A percentile compares a stretch with the other conserved stretches of the same genome.
These are phyloP conservation scores for Pluvianellus socialis DNA, from an alignment of 2,113 vertebrate species.

Conservation along the genomic window DNA sequence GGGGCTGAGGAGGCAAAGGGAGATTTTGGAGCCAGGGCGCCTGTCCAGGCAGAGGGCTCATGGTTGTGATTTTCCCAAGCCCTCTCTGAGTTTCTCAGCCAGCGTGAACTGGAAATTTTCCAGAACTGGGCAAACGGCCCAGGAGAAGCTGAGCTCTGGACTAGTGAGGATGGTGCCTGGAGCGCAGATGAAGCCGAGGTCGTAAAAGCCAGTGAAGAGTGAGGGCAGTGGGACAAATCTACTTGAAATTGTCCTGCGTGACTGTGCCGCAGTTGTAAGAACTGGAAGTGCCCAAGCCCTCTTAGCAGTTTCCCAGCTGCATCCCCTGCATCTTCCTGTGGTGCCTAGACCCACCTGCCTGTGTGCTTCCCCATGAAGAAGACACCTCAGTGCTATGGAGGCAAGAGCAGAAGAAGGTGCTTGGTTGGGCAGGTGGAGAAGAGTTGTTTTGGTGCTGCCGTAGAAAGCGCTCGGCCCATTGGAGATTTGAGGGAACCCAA, in stretches of 20 bases:
- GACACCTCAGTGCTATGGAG: not conserved
- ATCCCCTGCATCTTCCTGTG: not conserved
- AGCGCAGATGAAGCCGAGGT: not conserved
- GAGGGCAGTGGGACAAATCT: not conserved
- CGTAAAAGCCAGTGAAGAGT: not conserved
- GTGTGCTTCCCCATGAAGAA: not conserved
- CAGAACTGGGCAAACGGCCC: not conserved
- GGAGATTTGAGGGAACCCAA: fast-evolving
- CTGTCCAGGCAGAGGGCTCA: not conserved
- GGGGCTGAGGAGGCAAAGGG: not conserved
- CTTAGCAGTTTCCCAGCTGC: not conserved
- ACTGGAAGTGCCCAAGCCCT: not conserved
- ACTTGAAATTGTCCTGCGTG: not conserved
- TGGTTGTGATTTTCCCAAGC: not conserved
- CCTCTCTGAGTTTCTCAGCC: not conserved
- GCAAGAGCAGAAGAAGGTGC: not conserved
- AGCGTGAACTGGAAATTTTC: not conserved
- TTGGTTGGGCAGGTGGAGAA: not conserved
- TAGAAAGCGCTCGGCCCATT: not conserved
- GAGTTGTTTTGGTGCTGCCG: not conserved
- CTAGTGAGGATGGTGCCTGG: not conserved
- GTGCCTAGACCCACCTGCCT: not conserved
- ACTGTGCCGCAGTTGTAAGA: not conserved
- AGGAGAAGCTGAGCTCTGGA: not conserved
- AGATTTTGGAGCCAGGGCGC: not conserved